Conservation (phyloP, 2,113 vertebrate genomes). For the Chaetorhynchus papuensis region DNA sequence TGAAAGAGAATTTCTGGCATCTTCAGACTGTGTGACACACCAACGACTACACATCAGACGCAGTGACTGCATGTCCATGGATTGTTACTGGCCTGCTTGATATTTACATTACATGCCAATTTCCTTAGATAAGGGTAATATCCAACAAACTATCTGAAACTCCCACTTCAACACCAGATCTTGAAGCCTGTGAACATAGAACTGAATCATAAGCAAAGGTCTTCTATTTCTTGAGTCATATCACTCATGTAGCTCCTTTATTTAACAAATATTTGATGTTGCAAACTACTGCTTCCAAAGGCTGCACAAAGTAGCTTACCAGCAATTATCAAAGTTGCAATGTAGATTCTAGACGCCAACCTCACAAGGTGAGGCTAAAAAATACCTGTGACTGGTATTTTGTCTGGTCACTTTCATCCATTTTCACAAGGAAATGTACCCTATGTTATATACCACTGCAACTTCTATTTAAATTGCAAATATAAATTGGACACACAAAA, state of each 20-base stretch:
- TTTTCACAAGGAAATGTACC: not conserved
- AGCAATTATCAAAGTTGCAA: not conserved
- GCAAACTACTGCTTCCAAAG: not conserved
- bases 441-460: not conserved
- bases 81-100: not conserved
- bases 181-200: not conserved
- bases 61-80: not conserved
- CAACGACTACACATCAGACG: accelerated
- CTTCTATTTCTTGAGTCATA: not conserved
- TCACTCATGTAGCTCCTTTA: not conserved
- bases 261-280: not conserved
- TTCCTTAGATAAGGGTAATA: not conserved
- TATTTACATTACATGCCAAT: not conserved
- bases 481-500: not conserved
- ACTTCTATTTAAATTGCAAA: not conserved
- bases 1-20: not conserved
- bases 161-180: not conserved
- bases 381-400: not conserved
- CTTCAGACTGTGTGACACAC: not conserved
- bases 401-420: not conserved
- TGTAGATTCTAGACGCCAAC: not conserved
- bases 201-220: not conserved
- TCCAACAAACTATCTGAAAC: not conserved
- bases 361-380: not conserved
- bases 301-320: not conserved